Conservation (phyloP, 2,888 invertebrate species). For the Hipparchia semele region DNA sequence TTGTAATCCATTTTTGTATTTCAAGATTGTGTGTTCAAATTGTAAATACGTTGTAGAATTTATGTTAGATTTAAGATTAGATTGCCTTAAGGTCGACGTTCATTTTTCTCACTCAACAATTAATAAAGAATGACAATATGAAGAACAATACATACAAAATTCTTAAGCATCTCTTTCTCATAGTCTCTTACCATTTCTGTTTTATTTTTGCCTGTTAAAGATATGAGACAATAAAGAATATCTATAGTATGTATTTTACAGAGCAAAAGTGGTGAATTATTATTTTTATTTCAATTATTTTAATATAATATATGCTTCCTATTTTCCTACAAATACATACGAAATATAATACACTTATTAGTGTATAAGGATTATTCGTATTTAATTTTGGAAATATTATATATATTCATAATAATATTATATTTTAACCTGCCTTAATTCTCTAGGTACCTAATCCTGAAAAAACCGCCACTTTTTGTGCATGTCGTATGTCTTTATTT, state of each 20-base stretch:
- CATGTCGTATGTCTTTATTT: not conserved
- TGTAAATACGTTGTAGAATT: conserved; percentile 50
- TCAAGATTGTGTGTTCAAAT: conserved; percentile 57
- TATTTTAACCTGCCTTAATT: too few species aligned
- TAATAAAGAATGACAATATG: conserved; percentile 11
- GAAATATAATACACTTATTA: not conserved
- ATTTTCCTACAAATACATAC: not conserved
- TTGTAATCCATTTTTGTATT: conserved; percentile 52
- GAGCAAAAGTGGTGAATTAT: too few species aligned
- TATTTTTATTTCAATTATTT: not conserved
- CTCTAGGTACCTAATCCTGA: not conserved
- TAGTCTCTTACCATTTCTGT: not conserved
- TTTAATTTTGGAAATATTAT: too few species aligned
- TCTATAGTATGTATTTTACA: not conserved
- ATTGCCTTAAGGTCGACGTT: conserved; percentile 18
- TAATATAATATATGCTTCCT: not conserved
- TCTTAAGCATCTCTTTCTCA: not conserved
- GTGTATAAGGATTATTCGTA: not conserved
- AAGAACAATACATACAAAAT: conserved; percentile 7
- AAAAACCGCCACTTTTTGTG: not conserved
- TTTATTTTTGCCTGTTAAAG: not conserved
- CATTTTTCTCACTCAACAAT: not conserved
- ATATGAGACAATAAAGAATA: too few species aligned
- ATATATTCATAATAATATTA: too few species aligned
- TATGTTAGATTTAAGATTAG: conserved; percentile 23